Percentiles rank a stretch among this genome's conserved stretches.
phyloP scores from a whole-genome alignment of 2,797 vertebrate genomes.

The Brachymystax lenok region DNA sequence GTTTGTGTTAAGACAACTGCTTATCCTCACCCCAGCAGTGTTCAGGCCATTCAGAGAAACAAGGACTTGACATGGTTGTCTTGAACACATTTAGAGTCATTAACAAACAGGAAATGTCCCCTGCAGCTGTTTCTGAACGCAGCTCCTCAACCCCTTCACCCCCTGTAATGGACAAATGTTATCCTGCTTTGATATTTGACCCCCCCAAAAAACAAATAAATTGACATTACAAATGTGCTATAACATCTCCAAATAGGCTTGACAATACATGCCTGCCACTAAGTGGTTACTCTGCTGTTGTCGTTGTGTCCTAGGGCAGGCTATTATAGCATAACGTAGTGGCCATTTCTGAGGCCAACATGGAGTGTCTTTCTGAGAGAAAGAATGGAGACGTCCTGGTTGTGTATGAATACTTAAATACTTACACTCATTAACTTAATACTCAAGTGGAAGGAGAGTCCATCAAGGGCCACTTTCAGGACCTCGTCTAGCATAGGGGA shows the following conservation, averaged over 20 bases:
- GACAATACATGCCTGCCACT: slow-evolving; percentile 71
- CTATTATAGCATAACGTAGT: slow-evolving; percentile 55
- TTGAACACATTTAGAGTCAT: slow-evolving; percentile 83
- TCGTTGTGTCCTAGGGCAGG: slow-evolving; percentile 63
- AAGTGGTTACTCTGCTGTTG: slow-evolving; percentile 65
- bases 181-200: slow-evolving; percentile 72
- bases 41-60: slow-evolving; percentile 67
- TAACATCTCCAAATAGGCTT: slow-evolving; percentile 73
- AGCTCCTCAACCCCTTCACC: slow-evolving; percentile 52
- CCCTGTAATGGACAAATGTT: slow-evolving; percentile 77
- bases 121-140: slow-evolving; percentile 78
- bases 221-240: slow-evolving; percentile 75
- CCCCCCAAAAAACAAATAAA: slow-evolving; percentile 69
- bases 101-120: slow-evolving; percentile 83
- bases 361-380: slow-evolving; percentile 33
- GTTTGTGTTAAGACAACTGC: slow-evolving; percentile 36
- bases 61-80: slow-evolving; percentile 76
- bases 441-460: slow-evolving; percentile 65
- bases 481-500: slow-evolving; percentile 48
- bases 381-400: slow-evolving; percentile 51
- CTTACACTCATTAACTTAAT: slow-evolving; percentile 66
- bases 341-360: slow-evolving; percentile 40
- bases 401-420: slow-evolving; percentile 67
- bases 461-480: slow-evolving; percentile 68
- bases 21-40: slow-evolving; percentile 60